Evolutionary conservation across 2,888 invertebrate genomes (phyloP), one percentile per base, ranked within the genome.

Genomic region (Mamestra brassicae): DNA sequence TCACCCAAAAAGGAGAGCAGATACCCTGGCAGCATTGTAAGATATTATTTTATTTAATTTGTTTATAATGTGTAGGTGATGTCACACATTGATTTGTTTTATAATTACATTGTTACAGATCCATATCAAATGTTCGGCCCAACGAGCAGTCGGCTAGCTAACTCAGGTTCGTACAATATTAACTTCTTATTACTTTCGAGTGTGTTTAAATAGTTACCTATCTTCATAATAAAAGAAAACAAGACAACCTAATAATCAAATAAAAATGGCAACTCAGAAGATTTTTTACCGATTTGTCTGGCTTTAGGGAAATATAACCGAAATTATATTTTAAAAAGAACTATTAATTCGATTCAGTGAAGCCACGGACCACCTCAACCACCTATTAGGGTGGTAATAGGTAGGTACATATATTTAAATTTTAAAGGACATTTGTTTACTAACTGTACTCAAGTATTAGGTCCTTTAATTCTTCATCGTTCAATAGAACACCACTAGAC

Each of bases 61-160:
- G 5, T 78, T 76, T 38, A 50, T 52, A 60, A 55, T 60, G 52
- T 67, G 54, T 63, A n/a, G 36, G 34, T 67, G 8, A 65, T 68
- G 13, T 47, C 38, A 55, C 13, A 63, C 57, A 65, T 55, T 74
- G 17, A 66, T 62, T 61, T 67, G 73, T 79, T 87, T 88, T 54
- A 26, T 57, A 63, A 38, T 93, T 92, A 90, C 97, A 38, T 93
- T 92, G 91, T 97, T 97, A 75, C 98, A 99, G 99, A 99, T 98
- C 99, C 99, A 94, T 99, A 99, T 97, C 99, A 99, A 97, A 98
- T 99, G 98, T 99, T 99, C 95, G 99, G 99, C 81, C 98, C 99
- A 80, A 99, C 99, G 83, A 99, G 99, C 97, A 99, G 99, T 97
- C 98, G 99, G 92, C 97, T 99, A 93, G 99, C 99, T 73, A 99